Base-by-base conservation (phyloP, 2,113 vertebrate species). In the Diadophis punctatus region DNA sequence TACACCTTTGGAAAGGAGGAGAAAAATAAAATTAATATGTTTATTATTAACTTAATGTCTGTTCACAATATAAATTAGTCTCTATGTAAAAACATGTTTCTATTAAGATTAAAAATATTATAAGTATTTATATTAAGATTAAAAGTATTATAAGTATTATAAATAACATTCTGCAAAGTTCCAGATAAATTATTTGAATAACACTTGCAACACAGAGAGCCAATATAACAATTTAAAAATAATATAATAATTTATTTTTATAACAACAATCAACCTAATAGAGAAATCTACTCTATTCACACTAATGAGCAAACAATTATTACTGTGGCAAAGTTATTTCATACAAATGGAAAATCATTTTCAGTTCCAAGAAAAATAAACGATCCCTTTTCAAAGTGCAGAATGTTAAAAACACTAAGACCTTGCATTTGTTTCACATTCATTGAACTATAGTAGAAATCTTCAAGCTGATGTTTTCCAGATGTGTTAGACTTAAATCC, bases 1-100 rank as follows among this genome's bases (percentile, higher is more conserved):
- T 0, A 99, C 97, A 63, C 98, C 98, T 90, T 91, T 56, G 90
- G 94, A 94, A 94, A 92, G 89, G 53, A 58, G 92, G 87, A 6
- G 92, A 93, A 5, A 91, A 88, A 20, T 87, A 68, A 84, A 14
- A 68, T 48, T 52, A 11, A 86, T 53, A 58, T 91, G 85, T 92
- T n/a, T 25, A 87, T 84, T 84, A 56, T 53, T 55, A 68, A 68
- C 30, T 68, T 68, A 34, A 34, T 53, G 30, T 52, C 9, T 52
- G 8, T 22, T 80, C 23, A 85, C 51, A 91, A 55, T 55, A 80
- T 48, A 46, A 22, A 86, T 6, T 27, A 91, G 11, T 34, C 39
- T 25, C 8, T 52, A 6, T 34, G 3, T 85, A 55, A 27, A 90
- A 91, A 39, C 27, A 48, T 27, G 9, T 60, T 60, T 30, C 58